These are phyloP conservation scores for Rhynchophorus ferrugineus DNA, from an alignment of 1,140 invertebrate genomes.

Conservation along the genomic window DNA sequence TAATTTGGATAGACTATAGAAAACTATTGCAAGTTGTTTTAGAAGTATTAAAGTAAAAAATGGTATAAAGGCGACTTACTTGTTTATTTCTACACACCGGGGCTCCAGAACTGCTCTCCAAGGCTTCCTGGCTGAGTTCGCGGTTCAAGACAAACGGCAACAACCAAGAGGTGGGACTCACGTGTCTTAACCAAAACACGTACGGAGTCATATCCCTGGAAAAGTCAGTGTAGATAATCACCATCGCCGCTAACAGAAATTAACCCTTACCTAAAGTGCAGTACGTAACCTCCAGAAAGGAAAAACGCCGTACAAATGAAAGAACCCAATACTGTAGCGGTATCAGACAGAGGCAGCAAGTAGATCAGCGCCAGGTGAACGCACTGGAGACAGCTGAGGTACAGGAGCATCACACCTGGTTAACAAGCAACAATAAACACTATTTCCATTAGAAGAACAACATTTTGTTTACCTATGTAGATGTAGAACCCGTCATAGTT, in stretches of 20 bases:
- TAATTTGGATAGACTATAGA: too few relatives aligned
- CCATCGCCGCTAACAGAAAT: too few relatives aligned
- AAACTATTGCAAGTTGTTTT: too few relatives aligned
- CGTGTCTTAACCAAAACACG: constrained; percentile 56
- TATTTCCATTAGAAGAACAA: not conserved
- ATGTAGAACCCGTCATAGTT: constrained; percentile 62
- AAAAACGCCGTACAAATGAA: constrained; percentile 56
- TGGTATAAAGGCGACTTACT: too few relatives aligned
- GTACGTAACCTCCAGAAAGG: constrained; percentile 59
- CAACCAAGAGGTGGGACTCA: constrained; percentile 70
- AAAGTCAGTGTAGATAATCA: too few relatives aligned
- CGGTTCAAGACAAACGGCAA: constrained; percentile 57
- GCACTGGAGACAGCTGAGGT: constrained; percentile 63
- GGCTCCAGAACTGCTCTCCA: constrained; percentile 48
- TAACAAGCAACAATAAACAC: not conserved
- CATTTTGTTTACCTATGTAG: constrained; percentile 55
- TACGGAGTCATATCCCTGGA: constrained; percentile 57
- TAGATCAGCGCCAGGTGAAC: constrained; percentile 62
- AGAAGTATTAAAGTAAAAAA: too few relatives aligned
- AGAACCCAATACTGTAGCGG: constrained; percentile 51
- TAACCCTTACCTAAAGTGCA: constrained; percentile 49
- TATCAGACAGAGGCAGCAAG: constrained; percentile 51
- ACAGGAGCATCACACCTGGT: constrained; percentile 68
- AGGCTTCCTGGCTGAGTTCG: constrained; percentile 57
- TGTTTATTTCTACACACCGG: constrained; percentile 61